Evolutionary conservation across 1,140 invertebrate genomes (phyloP).

Genomic region (Bilobella aurantiaca): DNA sequence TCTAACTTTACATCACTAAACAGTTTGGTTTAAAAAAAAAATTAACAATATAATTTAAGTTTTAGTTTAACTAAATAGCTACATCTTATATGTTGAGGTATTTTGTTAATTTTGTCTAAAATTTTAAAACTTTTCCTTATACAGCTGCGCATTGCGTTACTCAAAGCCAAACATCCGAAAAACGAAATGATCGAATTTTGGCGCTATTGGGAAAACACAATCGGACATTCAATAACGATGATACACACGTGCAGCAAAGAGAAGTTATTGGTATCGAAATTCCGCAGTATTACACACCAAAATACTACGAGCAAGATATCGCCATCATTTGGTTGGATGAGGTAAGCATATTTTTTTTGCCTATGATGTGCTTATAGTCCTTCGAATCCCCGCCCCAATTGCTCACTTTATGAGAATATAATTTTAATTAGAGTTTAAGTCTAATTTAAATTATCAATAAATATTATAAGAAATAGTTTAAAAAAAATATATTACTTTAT

Average conservation of each 20-base stretch:
- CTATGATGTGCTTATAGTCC: neutral
- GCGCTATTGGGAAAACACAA: conserved; percentile 5
- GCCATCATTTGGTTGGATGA: conserved; percentile 8
- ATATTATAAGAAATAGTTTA: too few relatives aligned
- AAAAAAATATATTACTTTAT: too few relatives aligned
- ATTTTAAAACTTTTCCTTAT: neutral
- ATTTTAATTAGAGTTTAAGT: too few relatives aligned
- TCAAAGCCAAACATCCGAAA: neutral
- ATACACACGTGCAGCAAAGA: neutral
- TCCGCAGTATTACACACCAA: neutral
- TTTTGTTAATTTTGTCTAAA: neutral
- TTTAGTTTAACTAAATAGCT: too few relatives aligned
- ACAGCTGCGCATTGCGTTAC: conserved; percentile 13
- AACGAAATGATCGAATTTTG: neutral
- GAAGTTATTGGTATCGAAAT: neutral
- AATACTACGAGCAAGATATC: neutral
- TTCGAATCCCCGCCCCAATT: too few relatives aligned
- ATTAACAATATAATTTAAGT: neutral
- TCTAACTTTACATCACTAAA: too few relatives aligned
- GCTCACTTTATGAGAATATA: too few relatives aligned
- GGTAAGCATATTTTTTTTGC: neutral
- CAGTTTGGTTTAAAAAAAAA: too few relatives aligned
- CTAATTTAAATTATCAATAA: too few relatives aligned
- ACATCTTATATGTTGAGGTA: neutral
- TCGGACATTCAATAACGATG: neutral